Evolutionary conservation across 2,113 vertebrate species (phyloP).

Genomic region (Triplophysa rosa): DNA sequence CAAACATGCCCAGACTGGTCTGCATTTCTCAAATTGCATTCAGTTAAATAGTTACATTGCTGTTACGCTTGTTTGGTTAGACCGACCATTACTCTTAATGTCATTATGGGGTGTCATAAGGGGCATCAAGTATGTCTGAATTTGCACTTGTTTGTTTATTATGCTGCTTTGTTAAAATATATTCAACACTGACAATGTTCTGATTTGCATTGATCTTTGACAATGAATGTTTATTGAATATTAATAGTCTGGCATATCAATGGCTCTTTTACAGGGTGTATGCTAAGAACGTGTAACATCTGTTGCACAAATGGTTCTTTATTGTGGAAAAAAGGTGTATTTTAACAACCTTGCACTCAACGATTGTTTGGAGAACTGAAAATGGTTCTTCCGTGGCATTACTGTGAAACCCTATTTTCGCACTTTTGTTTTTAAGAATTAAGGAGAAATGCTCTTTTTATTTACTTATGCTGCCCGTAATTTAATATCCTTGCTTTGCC

Average conservation of each 20-base stretch:
- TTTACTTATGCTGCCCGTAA: background rate
- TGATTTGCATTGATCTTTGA: background rate
- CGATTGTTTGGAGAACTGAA: too few relatives aligned
- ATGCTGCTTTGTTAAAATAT: background rate
- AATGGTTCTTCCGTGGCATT: too few relatives aligned
- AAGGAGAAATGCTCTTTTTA: background rate
- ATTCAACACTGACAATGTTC: background rate
- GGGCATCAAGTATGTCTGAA: background rate
- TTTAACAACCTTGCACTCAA: too few relatives aligned
- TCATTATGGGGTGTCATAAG: background rate
- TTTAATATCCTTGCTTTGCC: slow-evolving; percentile 12
- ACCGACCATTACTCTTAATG: slow-evolving; percentile 25
- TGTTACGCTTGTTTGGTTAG: slow-evolving; percentile 21
- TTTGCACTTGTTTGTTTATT: background rate
- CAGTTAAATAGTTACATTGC: slow-evolving; percentile 21
- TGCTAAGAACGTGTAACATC: too few relatives aligned
- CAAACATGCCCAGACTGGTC: slow-evolving; percentile 63
- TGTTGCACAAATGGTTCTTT: too few relatives aligned
- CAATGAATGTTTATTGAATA: too few relatives aligned
- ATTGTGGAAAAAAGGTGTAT: too few relatives aligned
- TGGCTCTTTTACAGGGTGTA: too few relatives aligned
- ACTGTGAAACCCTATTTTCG: too few relatives aligned
- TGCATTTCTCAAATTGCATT: slow-evolving; percentile 31
- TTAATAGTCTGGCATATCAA: too few relatives aligned
- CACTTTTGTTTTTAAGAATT: too few relatives aligned